Percentiles rank a stretch among this genome's conserved stretches.
Conservation (phyloP, 2,797 vertebrate genomes). For the Scolopax bukidnonensis region DNA sequence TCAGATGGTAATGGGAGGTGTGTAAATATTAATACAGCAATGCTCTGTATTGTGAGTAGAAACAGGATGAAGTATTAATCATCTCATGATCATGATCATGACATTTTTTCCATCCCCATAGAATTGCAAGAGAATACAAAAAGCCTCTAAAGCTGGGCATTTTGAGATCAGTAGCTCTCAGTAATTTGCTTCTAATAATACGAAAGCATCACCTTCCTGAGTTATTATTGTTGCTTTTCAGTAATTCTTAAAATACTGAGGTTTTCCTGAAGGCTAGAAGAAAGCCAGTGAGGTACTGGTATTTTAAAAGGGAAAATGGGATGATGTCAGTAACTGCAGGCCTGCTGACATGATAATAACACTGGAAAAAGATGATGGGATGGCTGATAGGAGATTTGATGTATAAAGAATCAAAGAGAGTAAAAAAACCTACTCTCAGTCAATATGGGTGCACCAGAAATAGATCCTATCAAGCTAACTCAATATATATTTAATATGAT, state of each 20-base stretch:
- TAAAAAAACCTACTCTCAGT: conserved; percentile 5
- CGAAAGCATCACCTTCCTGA: background rate
- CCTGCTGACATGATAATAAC: conserved; percentile 3
- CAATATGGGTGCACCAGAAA: conserved; percentile 37
- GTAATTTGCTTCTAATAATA: background rate
- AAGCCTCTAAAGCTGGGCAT: background rate
- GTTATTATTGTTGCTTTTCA: background rate
- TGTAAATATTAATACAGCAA: background rate
- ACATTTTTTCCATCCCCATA: background rate
- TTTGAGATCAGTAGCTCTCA: background rate
- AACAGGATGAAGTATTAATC: background rate
- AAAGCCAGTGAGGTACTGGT: background rate
- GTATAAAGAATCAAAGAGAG: conserved; percentile 25
- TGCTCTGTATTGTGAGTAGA: background rate
- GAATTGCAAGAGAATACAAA: background rate
- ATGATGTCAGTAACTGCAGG: background rate
- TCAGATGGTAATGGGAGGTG: background rate
- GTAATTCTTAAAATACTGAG: background rate
- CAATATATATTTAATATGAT: conserved; percentile 68
- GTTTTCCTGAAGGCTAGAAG: background rate
- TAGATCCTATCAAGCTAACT: conserved; percentile 54
- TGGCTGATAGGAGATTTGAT: conserved; percentile 30
- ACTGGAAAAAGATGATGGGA: conserved; percentile 14
- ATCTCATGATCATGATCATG: background rate
- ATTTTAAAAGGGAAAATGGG: background rate